These are phyloP conservation scores for Atractosteus spatula DNA, from an alignment of 2,113 vertebrate species.

Conservation along the genomic window DNA sequence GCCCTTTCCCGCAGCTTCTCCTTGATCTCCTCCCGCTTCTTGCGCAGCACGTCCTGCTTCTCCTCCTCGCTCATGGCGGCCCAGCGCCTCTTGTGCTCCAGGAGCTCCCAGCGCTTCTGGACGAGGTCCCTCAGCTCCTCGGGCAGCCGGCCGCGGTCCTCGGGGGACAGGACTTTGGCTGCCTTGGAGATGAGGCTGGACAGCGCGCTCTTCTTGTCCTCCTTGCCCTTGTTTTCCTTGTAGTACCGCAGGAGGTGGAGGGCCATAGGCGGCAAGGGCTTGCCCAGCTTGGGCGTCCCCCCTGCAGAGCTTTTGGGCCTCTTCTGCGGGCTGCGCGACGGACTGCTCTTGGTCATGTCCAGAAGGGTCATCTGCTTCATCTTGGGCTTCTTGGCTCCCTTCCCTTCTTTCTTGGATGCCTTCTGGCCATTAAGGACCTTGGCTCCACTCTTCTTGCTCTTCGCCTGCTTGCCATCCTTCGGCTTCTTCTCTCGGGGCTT, in stretches of 20 bases:
- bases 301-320: constrained; percentile 60
- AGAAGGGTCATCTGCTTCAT: constrained; percentile 96
- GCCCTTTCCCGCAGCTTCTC: constrained; percentile 86
- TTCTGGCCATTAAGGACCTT: constrained; percentile 81
- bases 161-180: constrained; percentile 79
- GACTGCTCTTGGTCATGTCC: constrained; percentile 84
- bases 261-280: constrained; percentile 85
- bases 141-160: constrained; percentile 84
- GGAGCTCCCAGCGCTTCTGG: constrained; percentile 85
- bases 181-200: constrained; percentile 87
- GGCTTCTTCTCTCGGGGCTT: constrained; percentile 55
- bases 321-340: constrained; percentile 70
- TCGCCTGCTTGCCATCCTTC: constrained; percentile 56
- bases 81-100: constrained; percentile 87
- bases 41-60: constrained; percentile 79
- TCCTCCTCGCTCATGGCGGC: constrained; percentile 91
- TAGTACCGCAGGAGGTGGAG: constrained; percentile 92
- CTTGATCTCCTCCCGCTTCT: constrained; percentile 81
- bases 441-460: constrained; percentile 50
- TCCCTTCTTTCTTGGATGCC: constrained; percentile 77
- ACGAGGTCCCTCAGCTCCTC: constrained; percentile 83
- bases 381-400: constrained; percentile 77
- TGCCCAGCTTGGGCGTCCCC: constrained; percentile 79
- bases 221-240: constrained; percentile 88
- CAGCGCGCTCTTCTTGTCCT: constrained; percentile 86